These are phyloP conservation scores for Poecilobothrus nobilitatus DNA, from an alignment of 2,888 invertebrate genomes.

Conservation along the genomic window DNA sequence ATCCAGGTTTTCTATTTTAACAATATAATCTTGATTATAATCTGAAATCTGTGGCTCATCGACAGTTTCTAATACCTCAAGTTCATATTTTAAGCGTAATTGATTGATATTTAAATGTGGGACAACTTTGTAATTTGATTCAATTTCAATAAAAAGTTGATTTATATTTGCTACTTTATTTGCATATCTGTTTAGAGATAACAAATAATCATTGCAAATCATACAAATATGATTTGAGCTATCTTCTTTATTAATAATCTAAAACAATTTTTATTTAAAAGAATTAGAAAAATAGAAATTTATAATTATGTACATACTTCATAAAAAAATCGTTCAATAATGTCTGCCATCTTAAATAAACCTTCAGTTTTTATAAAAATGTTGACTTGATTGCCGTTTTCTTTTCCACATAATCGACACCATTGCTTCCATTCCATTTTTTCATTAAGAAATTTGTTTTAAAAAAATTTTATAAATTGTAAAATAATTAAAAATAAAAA, in stretches of 20 bases:
- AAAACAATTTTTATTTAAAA: neutral
- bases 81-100: neutral
- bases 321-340: neutral
- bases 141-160: neutral
- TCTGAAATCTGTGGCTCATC: neutral
- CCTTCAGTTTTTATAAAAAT: neutral
- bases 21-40: too few relatives aligned
- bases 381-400: neutral
- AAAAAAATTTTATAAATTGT: too few relatives aligned
- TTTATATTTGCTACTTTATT: neutral
- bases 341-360: neutral
- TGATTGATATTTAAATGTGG: neutral
- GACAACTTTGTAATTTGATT: neutral
- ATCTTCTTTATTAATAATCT: neutral
- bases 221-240: neutral
- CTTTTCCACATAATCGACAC: neutral
- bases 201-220: neutral
- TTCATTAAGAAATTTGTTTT: neutral
- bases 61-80: neutral
- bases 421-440: neutral
- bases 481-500: too few relatives aligned
- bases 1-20: too few relatives aligned
- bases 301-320: too few relatives aligned
- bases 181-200: neutral
- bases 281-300: too few relatives aligned